Evolutionary conservation across 1,140 invertebrate species (phyloP).

Genomic region (Paracyclopina nana): DNA sequence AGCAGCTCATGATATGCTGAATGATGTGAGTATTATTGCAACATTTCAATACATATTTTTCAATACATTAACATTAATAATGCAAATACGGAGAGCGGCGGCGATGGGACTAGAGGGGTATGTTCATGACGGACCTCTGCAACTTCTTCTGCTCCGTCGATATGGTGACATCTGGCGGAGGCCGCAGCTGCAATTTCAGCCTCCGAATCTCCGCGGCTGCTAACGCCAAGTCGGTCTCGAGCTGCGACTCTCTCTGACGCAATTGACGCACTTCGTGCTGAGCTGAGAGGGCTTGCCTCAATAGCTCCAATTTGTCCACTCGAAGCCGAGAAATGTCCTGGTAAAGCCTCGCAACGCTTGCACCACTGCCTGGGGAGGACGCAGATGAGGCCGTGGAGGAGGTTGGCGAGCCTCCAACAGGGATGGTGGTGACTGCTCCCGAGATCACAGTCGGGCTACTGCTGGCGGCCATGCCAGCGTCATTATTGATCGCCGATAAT

Average conservation of each 20-base stretch:
- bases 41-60: no score
- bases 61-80: no score
- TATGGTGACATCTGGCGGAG: no score
- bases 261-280: conserved; percentile 33
- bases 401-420: conserved; percentile 11
- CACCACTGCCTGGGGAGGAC: conserved; percentile 12
- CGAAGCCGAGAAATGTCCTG: conserved; percentile 12
- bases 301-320: conserved; percentile 13
- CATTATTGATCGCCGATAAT: conserved; percentile 2
- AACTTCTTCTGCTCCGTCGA: no score
- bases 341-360: conserved; percentile 9
- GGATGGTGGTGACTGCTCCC: conserved; percentile 13
- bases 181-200: no score
- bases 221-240: conserved; percentile 57
- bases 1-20: no score
- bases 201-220: conserved; percentile 63
- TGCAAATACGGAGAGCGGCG: no score
- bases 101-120: no score
- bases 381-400: no score
- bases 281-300: conserved; percentile 5
- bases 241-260: conserved; percentile 57
- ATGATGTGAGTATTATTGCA: no score
- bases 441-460: neutral
- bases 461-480: no score
- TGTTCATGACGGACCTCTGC: no score